phyloP scores from a whole-genome alignment of 2,113 vertebrate species.

The Phoenicopterus ruber region DNA sequence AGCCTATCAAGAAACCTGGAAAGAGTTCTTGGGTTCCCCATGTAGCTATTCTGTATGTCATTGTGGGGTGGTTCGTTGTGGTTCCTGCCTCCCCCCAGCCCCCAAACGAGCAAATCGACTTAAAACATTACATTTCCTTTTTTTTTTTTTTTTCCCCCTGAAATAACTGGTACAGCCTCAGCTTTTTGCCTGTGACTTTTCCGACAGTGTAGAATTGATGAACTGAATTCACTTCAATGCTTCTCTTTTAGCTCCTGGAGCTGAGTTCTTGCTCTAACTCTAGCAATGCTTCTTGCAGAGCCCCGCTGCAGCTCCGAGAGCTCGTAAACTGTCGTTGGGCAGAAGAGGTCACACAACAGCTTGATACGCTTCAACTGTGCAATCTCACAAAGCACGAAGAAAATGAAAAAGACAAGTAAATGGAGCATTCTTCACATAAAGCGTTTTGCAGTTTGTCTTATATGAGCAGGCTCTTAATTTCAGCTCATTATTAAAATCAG shows the following conservation, averaged over 20 bases:
- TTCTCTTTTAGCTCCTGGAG: neutral
- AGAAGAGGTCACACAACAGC: slow-evolving; percentile 96
- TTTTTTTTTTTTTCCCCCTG: too few species aligned
- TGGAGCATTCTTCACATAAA: neutral
- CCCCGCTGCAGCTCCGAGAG: slow-evolving; percentile 93
- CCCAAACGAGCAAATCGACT: neutral
- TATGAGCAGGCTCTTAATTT: neutral
- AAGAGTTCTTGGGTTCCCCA: neutral
- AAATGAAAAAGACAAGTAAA: slow-evolving; percentile 97
- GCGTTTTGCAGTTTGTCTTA: neutral
- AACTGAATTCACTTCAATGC: neutral
- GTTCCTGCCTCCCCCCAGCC: neutral
- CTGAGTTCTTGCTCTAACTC: neutral
- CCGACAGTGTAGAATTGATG: neutral
- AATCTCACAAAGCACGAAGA: slow-evolving; percentile 95
- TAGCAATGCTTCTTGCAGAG: slow-evolving; percentile 69
- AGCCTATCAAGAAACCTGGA: neutral
- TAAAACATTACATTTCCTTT: neutral
- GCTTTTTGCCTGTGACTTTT: neutral
- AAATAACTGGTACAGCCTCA: neutral
- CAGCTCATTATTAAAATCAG: neutral
- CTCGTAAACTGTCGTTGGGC: slow-evolving; percentile 98
- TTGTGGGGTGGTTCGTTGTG: neutral
- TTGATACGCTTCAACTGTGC: slow-evolving; percentile 96
- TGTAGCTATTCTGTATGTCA: neutral